Evolutionary conservation across 2,888 invertebrate species (phyloP), one percentile per base, ranked within the genome.

Genomic region (Plutella xylostella): DNA sequence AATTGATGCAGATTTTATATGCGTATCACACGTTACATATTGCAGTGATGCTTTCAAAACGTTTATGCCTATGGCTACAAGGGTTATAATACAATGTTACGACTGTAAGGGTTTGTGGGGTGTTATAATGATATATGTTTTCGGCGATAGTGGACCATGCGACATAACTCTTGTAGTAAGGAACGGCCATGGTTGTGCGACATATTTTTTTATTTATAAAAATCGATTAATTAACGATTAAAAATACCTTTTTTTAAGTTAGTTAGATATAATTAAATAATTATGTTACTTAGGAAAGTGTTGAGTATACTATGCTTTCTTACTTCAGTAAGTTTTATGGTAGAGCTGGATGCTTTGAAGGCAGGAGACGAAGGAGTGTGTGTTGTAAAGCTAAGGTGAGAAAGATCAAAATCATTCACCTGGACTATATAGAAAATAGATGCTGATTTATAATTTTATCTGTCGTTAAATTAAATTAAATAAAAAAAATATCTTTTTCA

Each of bases 331-430:
- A n/a, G n/a, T n/a, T n/a, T n/a, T n/a, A n/a, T n/a, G n/a, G n/a
- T n/a, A n/a, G n/a, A n/a, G 21, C 17, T 15, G 7, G 48, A 54
- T 6, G 48, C 60, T 20, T 54, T 72, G 43, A 56, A 62, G 15
- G 39, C 49, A 0, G 57, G 58, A 2, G 64, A 61, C 4, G 48
- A 55, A 12, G 72, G 72, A 20, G 68, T 65, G 2, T 71, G 72
- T 48, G 48, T 55, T 0, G 65, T 59, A 4, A 64, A 55, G 46
- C 55, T 61, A 44, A 66, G 64, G 70, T 69, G 41, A 39, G 34
- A 43, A n/a, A n/a, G n/a, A n/a, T n/a, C n/a, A n/a, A n/a, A n/a
- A n/a, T n/a, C n/a, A n/a, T n/a, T n/a, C n/a, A n/a, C n/a, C n/a
- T n/a, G n/a, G n/a, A n/a, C n/a, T n/a, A n/a, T n/a, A n/a, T n/a